Conservation (phyloP, 2,113 vertebrate genomes). For the Phoxinus phoxinus region DNA sequence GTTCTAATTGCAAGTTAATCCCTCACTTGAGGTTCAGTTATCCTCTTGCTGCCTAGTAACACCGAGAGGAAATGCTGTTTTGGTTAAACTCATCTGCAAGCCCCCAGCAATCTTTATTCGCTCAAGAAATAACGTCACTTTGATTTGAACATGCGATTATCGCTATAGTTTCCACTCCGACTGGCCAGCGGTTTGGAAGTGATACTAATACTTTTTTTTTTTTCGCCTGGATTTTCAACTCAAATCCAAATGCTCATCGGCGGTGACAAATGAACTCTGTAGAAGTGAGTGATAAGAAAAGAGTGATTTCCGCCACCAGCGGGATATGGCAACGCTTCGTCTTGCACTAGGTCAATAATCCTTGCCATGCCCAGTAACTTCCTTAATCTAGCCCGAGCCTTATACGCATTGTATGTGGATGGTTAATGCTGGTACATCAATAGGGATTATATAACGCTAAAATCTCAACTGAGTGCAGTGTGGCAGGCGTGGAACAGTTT, state of each 20-base stretch:
- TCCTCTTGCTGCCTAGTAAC: constrained; percentile 57
- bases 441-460: constrained; percentile 48
- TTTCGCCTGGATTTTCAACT: background rate
- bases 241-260: constrained; percentile 6
- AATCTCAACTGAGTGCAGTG: constrained; percentile 25
- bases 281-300: constrained; percentile 30
- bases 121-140: constrained; percentile 28
- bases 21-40: constrained; percentile 54
- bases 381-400: constrained; percentile 37
- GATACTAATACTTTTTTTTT: constrained; percentile 7
- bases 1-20: constrained; percentile 63
- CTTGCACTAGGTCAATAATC: constrained; percentile 34
- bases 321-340: background rate
- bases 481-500: constrained; percentile 31
- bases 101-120: background rate
- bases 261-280: constrained; percentile 11
- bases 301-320: background rate
- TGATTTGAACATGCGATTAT: constrained; percentile 18
- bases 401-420: constrained; percentile 26
- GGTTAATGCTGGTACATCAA: constrained; percentile 49
- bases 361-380: constrained; percentile 25
- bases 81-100: constrained; percentile 30
- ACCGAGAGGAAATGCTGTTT: constrained; percentile 44
- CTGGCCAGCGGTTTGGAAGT: constrained; percentile 16
- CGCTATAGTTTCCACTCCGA: constrained; percentile 1